phyloP scores from a whole-genome alignment of 2,113 vertebrate species.

The Gnathonemus longibarbis region DNA sequence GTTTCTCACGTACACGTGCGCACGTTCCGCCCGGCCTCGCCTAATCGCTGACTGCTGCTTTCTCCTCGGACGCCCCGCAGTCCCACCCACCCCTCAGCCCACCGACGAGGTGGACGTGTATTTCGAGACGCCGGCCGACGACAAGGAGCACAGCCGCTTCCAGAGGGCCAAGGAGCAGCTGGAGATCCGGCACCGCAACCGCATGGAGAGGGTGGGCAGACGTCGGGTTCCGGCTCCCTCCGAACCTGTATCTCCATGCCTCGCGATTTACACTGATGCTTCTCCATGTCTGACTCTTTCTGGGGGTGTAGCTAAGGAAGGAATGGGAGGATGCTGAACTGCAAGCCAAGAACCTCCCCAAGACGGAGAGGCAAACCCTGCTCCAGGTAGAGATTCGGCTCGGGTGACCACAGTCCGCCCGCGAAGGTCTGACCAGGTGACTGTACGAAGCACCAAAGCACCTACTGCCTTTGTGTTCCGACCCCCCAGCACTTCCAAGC shows the following conservation, averaged over 20 bases:
- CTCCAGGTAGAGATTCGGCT: slow-evolving; percentile 71
- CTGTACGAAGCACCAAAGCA: neutral
- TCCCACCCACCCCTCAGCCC: slow-evolving; percentile 75
- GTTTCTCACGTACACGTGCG: neutral
- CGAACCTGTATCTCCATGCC: slow-evolving; percentile 27
- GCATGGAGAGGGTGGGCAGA: slow-evolving; percentile 78
- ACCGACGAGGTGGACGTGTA: slow-evolving; percentile 87
- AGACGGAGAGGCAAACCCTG: slow-evolving; percentile 86
- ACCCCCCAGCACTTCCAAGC: slow-evolving; percentile 83
- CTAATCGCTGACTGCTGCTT: neutral
- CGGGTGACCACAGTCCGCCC: neutral
- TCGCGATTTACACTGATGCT: neutral
- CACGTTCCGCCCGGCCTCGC: neutral
- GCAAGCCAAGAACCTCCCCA: slow-evolving; percentile 86
- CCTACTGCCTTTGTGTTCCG: neutral
- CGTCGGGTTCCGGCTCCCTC: slow-evolving; percentile 1
- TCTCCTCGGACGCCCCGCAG: slow-evolving; percentile 49
- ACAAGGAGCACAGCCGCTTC: slow-evolving; percentile 86
- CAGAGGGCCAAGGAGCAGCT: slow-evolving; percentile 94
- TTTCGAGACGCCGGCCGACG: slow-evolving; percentile 84
- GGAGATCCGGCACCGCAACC: slow-evolving; percentile 84
- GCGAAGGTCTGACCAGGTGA: neutral
- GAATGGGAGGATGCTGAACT: slow-evolving; percentile 96
- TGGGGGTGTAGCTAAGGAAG: slow-evolving; percentile 76
- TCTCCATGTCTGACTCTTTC: neutral